Conservation (phyloP, 2,113 vertebrate species). For the Myxocyprinus asiaticus region DNA sequence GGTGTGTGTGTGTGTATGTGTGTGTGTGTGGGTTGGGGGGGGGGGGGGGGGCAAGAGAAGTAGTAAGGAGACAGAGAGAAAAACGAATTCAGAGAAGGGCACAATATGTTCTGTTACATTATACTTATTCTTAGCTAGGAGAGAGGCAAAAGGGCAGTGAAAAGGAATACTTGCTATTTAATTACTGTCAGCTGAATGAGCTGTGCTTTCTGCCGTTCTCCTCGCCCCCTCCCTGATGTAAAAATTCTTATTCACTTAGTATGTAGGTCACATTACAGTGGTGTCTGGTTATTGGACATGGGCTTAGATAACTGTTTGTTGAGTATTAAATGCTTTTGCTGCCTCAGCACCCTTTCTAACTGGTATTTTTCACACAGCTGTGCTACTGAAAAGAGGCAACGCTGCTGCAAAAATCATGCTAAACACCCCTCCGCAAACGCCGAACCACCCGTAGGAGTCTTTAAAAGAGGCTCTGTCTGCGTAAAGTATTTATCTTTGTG, state of each 20-base stretch:
- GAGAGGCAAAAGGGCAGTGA: conserved; percentile 61
- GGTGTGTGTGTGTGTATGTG: no score
- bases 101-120: conserved; percentile 75
- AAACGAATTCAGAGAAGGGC: conserved; percentile 53
- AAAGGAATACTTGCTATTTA: conserved; percentile 76
- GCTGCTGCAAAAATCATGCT: conserved; percentile 87
- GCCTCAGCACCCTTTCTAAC: conserved; percentile 95
- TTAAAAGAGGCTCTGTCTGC: conserved; percentile 42
- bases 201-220: conserved; percentile 63
- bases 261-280: conserved; percentile 96
- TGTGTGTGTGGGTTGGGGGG: conserved; percentile 4
- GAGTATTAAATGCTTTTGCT: conserved; percentile 98
- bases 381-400: conserved; percentile 91
- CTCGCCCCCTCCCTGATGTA: conserved; percentile 71
- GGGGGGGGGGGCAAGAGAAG: conserved; percentile 1
- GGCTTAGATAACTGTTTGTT: conserved; percentile 98
- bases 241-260: conserved; percentile 86
- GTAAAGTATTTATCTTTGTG: conserved; percentile 44
- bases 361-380: conserved; percentile 99
- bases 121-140: conserved; percentile 63
- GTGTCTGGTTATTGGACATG: conserved; percentile 92
- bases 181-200: conserved; percentile 79
- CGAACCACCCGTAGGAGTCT: conserved; percentile 52
- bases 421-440: conserved; percentile 61
- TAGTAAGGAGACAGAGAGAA: neutral